Base-by-base conservation (phyloP, 2,888 invertebrate species). In the Phengaris alcon region DNA sequence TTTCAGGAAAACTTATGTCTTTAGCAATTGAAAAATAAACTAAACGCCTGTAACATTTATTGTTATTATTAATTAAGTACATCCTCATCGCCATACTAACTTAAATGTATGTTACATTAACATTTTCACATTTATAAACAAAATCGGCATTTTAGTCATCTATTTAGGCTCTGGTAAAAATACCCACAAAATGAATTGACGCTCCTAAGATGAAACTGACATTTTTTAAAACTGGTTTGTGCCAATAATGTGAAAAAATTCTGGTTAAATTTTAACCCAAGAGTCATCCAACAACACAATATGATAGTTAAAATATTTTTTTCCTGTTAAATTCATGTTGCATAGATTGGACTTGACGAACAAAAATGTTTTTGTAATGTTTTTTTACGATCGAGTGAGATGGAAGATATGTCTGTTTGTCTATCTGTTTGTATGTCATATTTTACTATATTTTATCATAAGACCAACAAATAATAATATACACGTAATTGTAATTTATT, bases 31-130 rank as follows among this genome's bases (percentile, higher is more conserved):
- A 48, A 15, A 15, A 15, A 48, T 5, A 15, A 51, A 15, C 52
- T 72, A 72, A 72, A 54, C 51, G 35, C 54, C 72, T 13, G 35
- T 35, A 22, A 54, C 54, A 54, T 69, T 35, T 35, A 35, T 35
- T 35, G n/a, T 35, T 76, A 74, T 52, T 69, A 78, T 70, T 77
- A 78, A 79, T 90, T 90, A 90, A 90, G 90, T 90, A 90, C 90
- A 89, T 85, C 82, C 83, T 78, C 86, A 83, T 22, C 85, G 85
- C 84, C 86, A 85, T 84, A 77, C 77, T 75, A 80, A 78, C 81
- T 80, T 72, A 72, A 54, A 76, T 77, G 78, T 82, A 83, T 82
- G 85, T 85, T 85, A 84, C 82, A 84, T 79, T 79, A 72, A 52
- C 52, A 69, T 73, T 68, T 73, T 68, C 51, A 69, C 22, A 48